Evolutionary conservation across 2,113 vertebrate species (phyloP).

Genomic region (Rattus rattus): DNA sequence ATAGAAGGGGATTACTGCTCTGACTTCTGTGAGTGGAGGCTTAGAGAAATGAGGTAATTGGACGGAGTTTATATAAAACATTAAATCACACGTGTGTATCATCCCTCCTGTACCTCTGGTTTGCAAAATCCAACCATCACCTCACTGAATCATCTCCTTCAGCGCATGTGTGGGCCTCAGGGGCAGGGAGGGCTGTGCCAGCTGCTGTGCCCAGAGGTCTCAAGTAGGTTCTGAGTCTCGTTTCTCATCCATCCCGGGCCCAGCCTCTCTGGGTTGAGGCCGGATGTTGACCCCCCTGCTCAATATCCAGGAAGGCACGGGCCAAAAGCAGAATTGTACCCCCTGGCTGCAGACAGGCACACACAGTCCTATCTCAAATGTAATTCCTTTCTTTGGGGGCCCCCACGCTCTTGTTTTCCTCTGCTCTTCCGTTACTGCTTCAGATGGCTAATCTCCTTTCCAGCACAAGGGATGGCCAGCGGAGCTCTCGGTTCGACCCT

Average conservation of each 20-base stretch:
- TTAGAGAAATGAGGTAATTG: conserved; percentile 53
- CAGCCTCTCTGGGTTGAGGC: neutral
- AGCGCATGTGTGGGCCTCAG: neutral
- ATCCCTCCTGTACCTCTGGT: neutral
- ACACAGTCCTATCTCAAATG: neutral
- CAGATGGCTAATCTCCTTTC: neutral
- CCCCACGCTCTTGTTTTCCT: neutral
- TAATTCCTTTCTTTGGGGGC: neutral
- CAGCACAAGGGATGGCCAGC: neutral
- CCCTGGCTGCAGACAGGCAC: neutral
- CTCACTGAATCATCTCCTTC: neutral
- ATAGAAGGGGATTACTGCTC: conserved; percentile 39
- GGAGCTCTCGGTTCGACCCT: neutral
- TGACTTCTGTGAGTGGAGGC: conserved; percentile 39
- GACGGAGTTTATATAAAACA: neutral
- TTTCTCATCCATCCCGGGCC: neutral
- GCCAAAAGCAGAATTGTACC: too few species aligned
- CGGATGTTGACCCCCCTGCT: neutral
- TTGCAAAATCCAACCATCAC: neutral
- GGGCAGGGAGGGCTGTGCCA: neutral
- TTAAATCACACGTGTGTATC: neutral
- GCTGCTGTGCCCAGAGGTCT: neutral
- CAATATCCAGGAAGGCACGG: neutral
- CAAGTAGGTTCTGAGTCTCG: neutral
- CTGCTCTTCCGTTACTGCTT: neutral